Conservation (phyloP, 92 coral and sea anemone genomes). For the Zoanthus sociatus region DNA sequence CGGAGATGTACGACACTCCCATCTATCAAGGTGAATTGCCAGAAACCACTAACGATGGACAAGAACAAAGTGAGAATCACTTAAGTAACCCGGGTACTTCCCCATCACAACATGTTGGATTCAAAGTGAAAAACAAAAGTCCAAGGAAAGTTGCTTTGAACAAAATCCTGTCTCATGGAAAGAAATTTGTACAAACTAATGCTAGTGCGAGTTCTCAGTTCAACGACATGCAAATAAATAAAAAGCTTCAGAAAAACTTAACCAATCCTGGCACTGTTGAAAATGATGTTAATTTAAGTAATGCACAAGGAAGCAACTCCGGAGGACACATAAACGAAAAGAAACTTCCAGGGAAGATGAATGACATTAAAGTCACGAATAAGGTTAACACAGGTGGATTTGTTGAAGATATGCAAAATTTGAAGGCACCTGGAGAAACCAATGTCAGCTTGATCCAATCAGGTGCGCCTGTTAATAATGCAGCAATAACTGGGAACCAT, state of each 20-base stretch:
- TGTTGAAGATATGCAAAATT: background rate
- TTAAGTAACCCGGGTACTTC: no score
- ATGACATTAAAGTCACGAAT: background rate
- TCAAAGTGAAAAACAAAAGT: background rate
- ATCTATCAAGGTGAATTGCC: conserved; percentile 26
- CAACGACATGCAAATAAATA: background rate
- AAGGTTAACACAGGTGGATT: background rate
- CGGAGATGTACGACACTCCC: conserved; percentile 17
- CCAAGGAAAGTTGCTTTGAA: conserved; percentile 22
- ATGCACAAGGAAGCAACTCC: background rate
- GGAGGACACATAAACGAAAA: background rate
- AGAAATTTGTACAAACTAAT: background rate
- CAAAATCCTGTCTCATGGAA: conserved; percentile 11
- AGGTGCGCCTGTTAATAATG: background rate
- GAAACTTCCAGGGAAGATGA: background rate
- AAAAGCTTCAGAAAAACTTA: conserved; percentile 10
- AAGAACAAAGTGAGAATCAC: background rate
- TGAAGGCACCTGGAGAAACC: background rate
- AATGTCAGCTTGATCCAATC: background rate
- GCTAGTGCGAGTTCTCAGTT: background rate
- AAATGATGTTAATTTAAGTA: background rate
- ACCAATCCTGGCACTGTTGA: background rate
- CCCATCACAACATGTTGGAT: background rate
- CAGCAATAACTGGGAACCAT: background rate
- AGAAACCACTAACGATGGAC: background rate